Conservation (phyloP, 2,888 invertebrate species). For the Stegophylla sp. region DNA sequence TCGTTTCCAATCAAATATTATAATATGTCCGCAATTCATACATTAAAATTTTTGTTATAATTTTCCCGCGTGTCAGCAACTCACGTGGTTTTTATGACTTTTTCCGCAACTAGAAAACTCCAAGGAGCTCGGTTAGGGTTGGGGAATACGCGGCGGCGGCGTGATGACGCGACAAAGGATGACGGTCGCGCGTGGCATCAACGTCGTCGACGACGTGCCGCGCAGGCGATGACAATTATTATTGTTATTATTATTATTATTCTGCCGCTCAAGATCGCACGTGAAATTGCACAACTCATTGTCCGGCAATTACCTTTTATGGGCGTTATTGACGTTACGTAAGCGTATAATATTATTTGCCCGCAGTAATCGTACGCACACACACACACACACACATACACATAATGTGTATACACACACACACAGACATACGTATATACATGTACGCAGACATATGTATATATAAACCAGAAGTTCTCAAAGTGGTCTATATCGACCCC, state of each 20-base stretch:
- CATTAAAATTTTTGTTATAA: too few relatives aligned
- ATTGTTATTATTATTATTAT: constrained; percentile 27
- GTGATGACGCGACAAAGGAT: constrained; percentile 3
- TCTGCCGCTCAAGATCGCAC: not conserved
- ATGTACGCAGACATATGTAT: too few relatives aligned
- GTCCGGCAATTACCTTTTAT: constrained; percentile 46
- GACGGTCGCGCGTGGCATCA: not conserved
- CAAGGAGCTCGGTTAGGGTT: too few relatives aligned
- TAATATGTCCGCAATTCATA: too few relatives aligned
- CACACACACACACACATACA: not conserved
- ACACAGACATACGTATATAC: not conserved
- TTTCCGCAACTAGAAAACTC: too few relatives aligned
- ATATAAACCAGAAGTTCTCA: too few relatives aligned
- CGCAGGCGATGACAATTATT: constrained; percentile 10
- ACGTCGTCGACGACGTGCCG: not conserved
- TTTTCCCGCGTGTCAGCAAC: too few relatives aligned
- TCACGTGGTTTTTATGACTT: too few relatives aligned
- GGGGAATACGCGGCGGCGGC: not conserved
- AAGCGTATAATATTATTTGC: not conserved
- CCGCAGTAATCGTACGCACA: not conserved
- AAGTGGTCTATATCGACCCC: too few relatives aligned
- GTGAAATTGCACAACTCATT: constrained; percentile 38
- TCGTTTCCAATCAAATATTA: too few relatives aligned
- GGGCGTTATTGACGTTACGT: constrained; percentile 40
- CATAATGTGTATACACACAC: too few relatives aligned